Evolutionary conservation across 2,888 invertebrate species (phyloP), one percentile per base, ranked within the genome.

Genomic region (Drosophila paucipuncta): DNA sequence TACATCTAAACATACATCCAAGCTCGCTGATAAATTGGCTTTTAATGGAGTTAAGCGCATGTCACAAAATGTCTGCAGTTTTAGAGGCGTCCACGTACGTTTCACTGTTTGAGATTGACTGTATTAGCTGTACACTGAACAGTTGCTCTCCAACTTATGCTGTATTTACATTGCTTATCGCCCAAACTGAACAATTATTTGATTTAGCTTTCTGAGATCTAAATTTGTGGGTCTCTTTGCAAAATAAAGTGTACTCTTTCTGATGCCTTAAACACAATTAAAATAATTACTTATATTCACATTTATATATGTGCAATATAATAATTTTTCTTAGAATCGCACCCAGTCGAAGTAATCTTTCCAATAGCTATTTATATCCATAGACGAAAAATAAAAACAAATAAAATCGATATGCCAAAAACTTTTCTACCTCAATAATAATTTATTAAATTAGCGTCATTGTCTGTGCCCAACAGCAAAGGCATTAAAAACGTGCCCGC

Each of bases 61-160:
- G 78, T 47, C 13, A 47, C 30, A 50, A 33, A 7, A 39, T 11
- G 35, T 5, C 16, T 22, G 25, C 54, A 41, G 54, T 47, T 73
- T 73, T 3, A 31, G 49, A 49, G 62, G 28, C 54, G 11, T 11
- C n/a, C 30, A 22, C 41, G 39, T 49, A 30, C 53, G 18, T 13
- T n/a, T 22, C 6, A 53, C 41, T 43, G 80, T 76, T 76, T n/a
- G 11, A 11, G n/a, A 18, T 25, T 5, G 37, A 28, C 49, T 61
- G 66, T 18, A 33, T 39, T 10, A 10, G 16, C 41, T 39, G 47
- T 25, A 22, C 13, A 39, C 30, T 2, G 7, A 30, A 22, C 74
- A 84, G 55, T 68, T 53, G 25, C 63, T 58, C n/a, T 9, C 11
- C 63, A 83, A 80, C 70, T 30, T 37, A 10, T 53, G 53, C 55